Conservation (phyloP, 2,888 invertebrate species). For the Brassicogethes aeneus region DNA sequence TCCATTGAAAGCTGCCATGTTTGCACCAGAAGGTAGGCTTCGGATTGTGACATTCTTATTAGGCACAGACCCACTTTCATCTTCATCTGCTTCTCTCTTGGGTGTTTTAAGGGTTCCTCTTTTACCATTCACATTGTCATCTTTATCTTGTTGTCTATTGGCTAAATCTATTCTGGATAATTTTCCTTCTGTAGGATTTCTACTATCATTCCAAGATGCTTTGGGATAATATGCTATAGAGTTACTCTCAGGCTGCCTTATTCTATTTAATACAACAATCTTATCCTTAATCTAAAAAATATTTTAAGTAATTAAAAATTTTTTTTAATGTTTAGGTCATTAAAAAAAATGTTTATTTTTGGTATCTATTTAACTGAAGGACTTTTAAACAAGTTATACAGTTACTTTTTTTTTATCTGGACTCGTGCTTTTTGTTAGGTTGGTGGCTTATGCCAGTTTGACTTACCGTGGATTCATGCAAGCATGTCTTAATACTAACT, state of each 20-base stretch:
- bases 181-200: conserved; percentile 20
- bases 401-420: too few relatives aligned
- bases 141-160: conserved; percentile 46
- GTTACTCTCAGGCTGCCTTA: conserved; percentile 47
- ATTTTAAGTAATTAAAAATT: not conserved
- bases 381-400: too few relatives aligned
- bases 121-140: conserved; percentile 66
- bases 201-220: conserved; percentile 21
- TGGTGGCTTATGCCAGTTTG: too few relatives aligned
- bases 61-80: conserved; percentile 6
- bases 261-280: conserved; percentile 63
- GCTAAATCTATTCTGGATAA: conserved; percentile 27
- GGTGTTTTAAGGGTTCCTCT: conserved; percentile 46
- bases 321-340: not conserved
- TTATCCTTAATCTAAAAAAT: conserved; percentile 56
- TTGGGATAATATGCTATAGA: conserved; percentile 47
- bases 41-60: conserved; percentile 8
- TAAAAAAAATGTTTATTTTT: not conserved
- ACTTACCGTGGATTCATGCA: too few relatives aligned
- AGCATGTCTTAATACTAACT: too few relatives aligned
- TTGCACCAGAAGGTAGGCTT: conserved; percentile 33
- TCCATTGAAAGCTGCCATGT: conserved; percentile 51
- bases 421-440: too few relatives aligned
- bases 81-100: conserved; percentile 28
- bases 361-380: too few relatives aligned